Base-by-base conservation (phyloP, 2,797 vertebrate species). In the Onychomys torridus region DNA sequence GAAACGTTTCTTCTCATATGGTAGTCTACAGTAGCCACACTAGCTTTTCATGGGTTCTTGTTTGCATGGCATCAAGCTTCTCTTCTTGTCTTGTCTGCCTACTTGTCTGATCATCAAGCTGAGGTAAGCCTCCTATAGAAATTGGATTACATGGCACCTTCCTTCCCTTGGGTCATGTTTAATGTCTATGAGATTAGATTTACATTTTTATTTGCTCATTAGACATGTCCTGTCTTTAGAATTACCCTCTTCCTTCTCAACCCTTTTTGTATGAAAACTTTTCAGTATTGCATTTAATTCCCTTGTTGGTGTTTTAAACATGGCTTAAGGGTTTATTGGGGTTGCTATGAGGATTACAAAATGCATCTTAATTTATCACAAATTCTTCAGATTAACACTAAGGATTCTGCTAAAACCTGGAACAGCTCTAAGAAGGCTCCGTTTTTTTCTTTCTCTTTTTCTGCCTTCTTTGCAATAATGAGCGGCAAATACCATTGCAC, bases 271-370 rank as follows among this genome's bases (percentile, higher is more conserved):
- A 49, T 77, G 82, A 95, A 90, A 92, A 87, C 25, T 95, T 55
- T 81, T 37, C 21, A 93, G 23, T 21, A 16, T 75, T 79, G 25
- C 69, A 88, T 92, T 93, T 89, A 90, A 91, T 79, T 87, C 91
- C 23, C 34, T 69, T 92, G 83, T 59, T 92, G 63, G 63, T 79
- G 75, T 81, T 90, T 95, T 16, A 73, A 40, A 21, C 32, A 7
- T 69, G 63, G 67, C 63, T 95, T 89, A 89, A 93, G 43, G 3
- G 21, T 8, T 52, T 76, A 87, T 90, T 49, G 40, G 81, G n/a
- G 12, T 57, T 83, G 16, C 46, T 93, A 43, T 90, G 91, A 46
- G 29, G 52, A 92, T 94, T 95, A 19, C 32, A 25, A 65, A 81
- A 46, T 86, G 49, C 3, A 37, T 84, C 76, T 92, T 94, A 90